phyloP scores from a whole-genome alignment of 2,797 vertebrate species.

The Sebastes wilsoni region DNA sequence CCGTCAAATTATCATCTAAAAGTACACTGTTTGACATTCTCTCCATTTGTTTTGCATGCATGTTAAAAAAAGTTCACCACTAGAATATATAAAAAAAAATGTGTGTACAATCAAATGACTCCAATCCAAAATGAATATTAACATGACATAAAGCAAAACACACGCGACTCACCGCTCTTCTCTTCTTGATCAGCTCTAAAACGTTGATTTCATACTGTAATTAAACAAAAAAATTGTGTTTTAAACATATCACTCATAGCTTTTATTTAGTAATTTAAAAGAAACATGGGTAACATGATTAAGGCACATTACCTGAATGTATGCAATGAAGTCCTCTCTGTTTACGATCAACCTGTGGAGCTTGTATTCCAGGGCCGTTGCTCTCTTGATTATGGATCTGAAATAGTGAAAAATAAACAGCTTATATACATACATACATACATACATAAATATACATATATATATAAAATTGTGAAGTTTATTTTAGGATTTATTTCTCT shows the following conservation, averaged over 20 bases:
- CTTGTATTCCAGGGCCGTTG: conserved; percentile 92
- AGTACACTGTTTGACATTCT: fast-evolving
- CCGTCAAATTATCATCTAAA: neutral
- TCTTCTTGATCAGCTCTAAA: conserved; percentile 93
- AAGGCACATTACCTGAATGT: conserved; percentile 87
- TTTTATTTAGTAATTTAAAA: neutral
- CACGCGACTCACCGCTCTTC: conserved; percentile 87
- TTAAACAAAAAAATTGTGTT: neutral
- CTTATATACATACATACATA: no score
- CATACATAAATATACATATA: no score
- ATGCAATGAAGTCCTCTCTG: conserved; percentile 94
- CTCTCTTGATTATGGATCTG: conserved; percentile 91
- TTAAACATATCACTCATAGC: neutral
- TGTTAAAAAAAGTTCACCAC: neutral
- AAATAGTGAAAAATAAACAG: neutral
- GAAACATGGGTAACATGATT: neutral
- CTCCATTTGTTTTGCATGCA: neutral
- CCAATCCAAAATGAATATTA: neutral
- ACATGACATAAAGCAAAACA: neutral
- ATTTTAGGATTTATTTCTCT: neutral
- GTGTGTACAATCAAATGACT: neutral
- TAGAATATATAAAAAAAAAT: neutral
- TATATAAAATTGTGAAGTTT: no score
- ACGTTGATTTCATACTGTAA: conserved; percentile 94
- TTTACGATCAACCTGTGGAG: conserved; percentile 87